A percentile compares a stretch with the other conserved stretches of the same genome.
phyloP scores from a whole-genome alignment of 1,140 invertebrate genomes.

The Hyposmocoma kahamanoa region DNA sequence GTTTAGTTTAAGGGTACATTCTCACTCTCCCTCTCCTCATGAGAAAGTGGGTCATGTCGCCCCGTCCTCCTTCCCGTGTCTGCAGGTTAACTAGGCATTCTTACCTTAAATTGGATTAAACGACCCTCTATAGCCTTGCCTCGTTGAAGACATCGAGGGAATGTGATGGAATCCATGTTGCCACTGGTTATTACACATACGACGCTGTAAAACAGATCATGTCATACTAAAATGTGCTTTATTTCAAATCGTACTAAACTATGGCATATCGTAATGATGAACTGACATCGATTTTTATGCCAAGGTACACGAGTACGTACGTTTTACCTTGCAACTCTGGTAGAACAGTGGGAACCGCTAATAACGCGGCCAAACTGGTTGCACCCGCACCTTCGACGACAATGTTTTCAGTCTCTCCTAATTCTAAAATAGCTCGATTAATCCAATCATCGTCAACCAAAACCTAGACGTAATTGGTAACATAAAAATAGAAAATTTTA shows the following conservation, averaged over 20 bases:
- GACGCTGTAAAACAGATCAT: constrained; percentile 64
- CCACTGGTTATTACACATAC: constrained; percentile 79
- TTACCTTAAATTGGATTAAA: constrained; percentile 76
- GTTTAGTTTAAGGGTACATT: no score
- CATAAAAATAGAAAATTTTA: no score
- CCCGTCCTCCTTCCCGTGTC: no score
- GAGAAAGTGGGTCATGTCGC: no score
- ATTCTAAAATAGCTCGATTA: constrained; percentile 77
- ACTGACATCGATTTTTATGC: no score
- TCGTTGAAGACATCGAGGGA: constrained; percentile 78
- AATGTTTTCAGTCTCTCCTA: constrained; percentile 80
- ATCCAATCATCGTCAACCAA: constrained; percentile 74
- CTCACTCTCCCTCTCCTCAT: no score
- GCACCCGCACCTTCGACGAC: constrained; percentile 83
- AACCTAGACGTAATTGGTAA: constrained; percentile 26
- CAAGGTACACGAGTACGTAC: no score
- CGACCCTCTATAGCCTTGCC: constrained; percentile 81
- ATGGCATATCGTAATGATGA: no score
- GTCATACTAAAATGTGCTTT: background rate
- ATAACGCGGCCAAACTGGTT: constrained; percentile 76
- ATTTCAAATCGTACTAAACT: background rate
- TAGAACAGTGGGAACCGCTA: constrained; percentile 77
- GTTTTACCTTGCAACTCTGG: constrained; percentile 79
- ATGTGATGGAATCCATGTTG: constrained; percentile 80
- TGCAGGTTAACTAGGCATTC: no score